Evolutionary conservation across 2,113 vertebrate species (phyloP).

Genomic region (Laticauda colubrina): DNA sequence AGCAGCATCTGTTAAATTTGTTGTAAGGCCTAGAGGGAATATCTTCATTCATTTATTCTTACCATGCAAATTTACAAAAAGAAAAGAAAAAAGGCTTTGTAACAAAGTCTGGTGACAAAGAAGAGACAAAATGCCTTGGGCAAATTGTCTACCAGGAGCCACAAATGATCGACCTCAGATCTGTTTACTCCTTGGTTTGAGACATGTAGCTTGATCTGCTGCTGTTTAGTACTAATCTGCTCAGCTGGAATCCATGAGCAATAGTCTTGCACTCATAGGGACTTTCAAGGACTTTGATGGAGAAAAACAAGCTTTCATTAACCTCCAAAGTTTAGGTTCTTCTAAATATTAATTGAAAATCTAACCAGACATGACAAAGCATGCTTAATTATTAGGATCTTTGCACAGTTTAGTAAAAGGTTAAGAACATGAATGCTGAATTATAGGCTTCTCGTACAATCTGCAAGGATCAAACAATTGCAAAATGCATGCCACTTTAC

Average conservation of each 20-base stretch:
- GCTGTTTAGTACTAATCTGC: not conserved
- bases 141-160: not conserved
- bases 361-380: not conserved
- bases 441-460: not conserved
- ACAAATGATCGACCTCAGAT: not conserved
- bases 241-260: not conserved
- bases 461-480: not conserved
- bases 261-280: not conserved
- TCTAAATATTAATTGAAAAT: not conserved
- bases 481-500: not conserved
- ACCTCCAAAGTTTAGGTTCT: not conserved
- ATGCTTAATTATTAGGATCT: not conserved
- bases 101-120: not conserved
- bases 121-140: not conserved
- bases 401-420: not conserved
- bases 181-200: not conserved
- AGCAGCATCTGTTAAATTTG: not conserved
- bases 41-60: not conserved
- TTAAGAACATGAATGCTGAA: not conserved
- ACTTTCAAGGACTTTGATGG: not conserved
- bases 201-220: not conserved
- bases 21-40: not conserved
- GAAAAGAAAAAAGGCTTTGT: not conserved
- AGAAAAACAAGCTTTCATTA: not conserved
- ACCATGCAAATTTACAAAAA: not conserved